These are phyloP conservation scores for Thunnus maccoyii DNA, from an alignment of 2,113 vertebrate species.

Conservation along the genomic window DNA sequence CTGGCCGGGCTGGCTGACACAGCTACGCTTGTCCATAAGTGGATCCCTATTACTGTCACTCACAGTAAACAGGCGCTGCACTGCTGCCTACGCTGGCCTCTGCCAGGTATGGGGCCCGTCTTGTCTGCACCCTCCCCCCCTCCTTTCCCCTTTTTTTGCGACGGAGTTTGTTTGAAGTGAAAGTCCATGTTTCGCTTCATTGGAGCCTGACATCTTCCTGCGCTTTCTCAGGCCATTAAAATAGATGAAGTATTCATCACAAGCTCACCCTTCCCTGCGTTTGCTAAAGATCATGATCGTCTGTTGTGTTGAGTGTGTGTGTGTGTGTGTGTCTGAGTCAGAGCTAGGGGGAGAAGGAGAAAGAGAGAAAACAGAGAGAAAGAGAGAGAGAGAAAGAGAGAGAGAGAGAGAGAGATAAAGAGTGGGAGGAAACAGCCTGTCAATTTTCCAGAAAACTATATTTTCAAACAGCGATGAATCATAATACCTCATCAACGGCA, in stretches of 20 bases:
- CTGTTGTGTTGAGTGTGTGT: slow-evolving; percentile 43
- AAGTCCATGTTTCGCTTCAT: slow-evolving; percentile 68
- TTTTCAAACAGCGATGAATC: slow-evolving; percentile 64
- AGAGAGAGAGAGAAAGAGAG: background rate
- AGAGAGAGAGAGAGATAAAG: slow-evolving; percentile 3
- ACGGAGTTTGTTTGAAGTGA: slow-evolving; percentile 72
- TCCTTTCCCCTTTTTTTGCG: background rate
- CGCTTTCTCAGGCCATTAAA: slow-evolving; percentile 80
- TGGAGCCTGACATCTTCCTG: slow-evolving; percentile 71
- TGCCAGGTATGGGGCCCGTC: slow-evolving; percentile 66
- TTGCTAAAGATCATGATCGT: slow-evolving; percentile 56
- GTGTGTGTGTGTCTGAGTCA: slow-evolving; percentile 27
- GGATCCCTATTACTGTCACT: slow-evolving; percentile 77
- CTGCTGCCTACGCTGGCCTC: slow-evolving; percentile 38
- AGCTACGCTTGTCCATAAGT: slow-evolving; percentile 74
- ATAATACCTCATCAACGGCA: slow-evolving; percentile 67
- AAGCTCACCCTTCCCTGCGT: slow-evolving; percentile 42
- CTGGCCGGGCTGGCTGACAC: slow-evolving; percentile 53
- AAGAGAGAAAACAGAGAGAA: too few relatives aligned
- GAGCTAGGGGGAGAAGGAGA: background rate
- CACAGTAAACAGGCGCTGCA: slow-evolving; percentile 66
- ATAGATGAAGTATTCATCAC: slow-evolving; percentile 76
- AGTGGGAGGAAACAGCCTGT: slow-evolving; percentile 40
- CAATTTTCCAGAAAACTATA: slow-evolving; percentile 64
- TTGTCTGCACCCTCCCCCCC: slow-evolving; percentile 7